Evolutionary conservation across 2,888 invertebrate genomes (phyloP).

Genomic region (Drosophila cognata): DNA sequence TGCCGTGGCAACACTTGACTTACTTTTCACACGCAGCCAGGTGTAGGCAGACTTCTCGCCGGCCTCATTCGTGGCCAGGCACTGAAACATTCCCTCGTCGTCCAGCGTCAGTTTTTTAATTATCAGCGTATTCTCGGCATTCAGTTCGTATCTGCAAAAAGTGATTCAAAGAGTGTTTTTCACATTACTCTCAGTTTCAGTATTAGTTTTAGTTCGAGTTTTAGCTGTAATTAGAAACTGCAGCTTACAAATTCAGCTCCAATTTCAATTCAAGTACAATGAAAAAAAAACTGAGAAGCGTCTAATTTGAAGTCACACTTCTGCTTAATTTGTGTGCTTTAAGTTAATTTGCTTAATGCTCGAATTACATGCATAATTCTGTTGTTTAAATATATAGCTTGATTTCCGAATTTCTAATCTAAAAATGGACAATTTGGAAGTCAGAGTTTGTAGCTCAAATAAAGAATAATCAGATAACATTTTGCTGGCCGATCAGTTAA

Average conservation of each 20-base stretch:
- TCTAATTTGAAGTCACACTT: neutral
- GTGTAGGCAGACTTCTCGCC: constrained; percentile 95
- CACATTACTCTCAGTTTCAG: neutral
- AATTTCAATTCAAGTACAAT: neutral
- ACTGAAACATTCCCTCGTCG: constrained; percentile 98
- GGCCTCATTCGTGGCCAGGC: constrained; percentile 95
- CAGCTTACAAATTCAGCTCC: neutral
- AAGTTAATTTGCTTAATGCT: no score
- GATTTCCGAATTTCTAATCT: no score
- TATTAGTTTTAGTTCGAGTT: neutral
- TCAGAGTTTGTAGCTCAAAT: neutral
- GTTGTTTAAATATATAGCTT: no score
- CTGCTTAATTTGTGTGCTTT: neutral
- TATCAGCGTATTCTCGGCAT: constrained; percentile 92
- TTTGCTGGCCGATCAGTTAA: no score
- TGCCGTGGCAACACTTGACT: constrained; percentile 85
- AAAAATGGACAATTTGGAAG: neutral
- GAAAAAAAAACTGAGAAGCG: neutral
- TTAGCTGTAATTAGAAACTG: neutral
- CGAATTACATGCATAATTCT: no score
- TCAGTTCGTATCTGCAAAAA: constrained; percentile 88
- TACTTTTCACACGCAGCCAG: constrained; percentile 98
- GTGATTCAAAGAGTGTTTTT: neutral
- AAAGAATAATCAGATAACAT: no score
- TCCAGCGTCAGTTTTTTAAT: constrained; percentile 92